Evolutionary conservation across 1,140 invertebrate genomes (phyloP), one percentile per base, ranked within the genome.

Genomic region (Drosophila carrolli): DNA sequence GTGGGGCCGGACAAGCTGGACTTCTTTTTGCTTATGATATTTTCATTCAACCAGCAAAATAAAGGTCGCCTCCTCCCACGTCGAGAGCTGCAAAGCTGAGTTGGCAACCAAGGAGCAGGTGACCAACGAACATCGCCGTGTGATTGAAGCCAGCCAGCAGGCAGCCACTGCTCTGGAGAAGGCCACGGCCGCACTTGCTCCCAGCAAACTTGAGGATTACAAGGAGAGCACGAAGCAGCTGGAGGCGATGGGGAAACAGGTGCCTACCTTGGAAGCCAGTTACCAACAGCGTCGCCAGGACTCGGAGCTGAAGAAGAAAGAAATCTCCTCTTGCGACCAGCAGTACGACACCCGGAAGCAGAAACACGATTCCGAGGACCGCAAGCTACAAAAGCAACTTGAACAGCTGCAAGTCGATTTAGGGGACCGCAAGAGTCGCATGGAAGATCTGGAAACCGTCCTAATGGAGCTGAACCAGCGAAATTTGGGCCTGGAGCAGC

Each of bases 141-240:
- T 65, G 11, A 82, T 89, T 7, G 78, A 76, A 14, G 13, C 7
- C 0, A 79, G 71, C 40, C 35, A 66, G 13, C n/a, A 72, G 9
- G 51, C 85, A 11, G 51, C 27, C 2, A 16, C 53, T 2, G 60
- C 81, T 1, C 48, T 91, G 2, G 70, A 85, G n/a, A 59, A 75
- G n/a, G 53, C 72, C 3, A 41, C 48, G 7, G 60, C 81, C 7
- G 53, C 74, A 7, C 16, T 89, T 4, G 58, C 78, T 1, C 11
- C 59, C 2, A 35, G 53, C 4, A 4, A 72, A 13, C 14, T 89
- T 2, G 59, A 57, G 4, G 70, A 73, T 0, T 75, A 73, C 11
- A 85, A 78, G 23, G 61, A 80, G 14, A 65, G 41, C 14, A 14
- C 56, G 4, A 91, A 89, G 46, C 41, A 56, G 1, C 51, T 61